Conservation (phyloP, 2,797 vertebrate genomes). For the Tadarida brasiliensis region DNA sequence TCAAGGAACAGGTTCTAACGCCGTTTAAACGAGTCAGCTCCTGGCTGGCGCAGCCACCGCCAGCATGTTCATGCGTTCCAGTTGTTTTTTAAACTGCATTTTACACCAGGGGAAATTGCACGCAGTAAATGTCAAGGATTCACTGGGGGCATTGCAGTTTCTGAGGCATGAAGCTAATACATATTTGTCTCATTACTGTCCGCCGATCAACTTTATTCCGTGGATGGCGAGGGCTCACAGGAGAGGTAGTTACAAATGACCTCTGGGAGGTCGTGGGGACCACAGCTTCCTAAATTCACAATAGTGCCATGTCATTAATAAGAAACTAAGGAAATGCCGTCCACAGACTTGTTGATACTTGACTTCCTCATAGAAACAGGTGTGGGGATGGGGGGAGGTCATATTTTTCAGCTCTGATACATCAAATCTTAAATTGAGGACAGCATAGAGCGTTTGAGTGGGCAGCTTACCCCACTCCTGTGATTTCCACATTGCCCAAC, state of each 20-base stretch:
- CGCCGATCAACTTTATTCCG: constrained; percentile 85
- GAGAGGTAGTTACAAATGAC: constrained; percentile 85
- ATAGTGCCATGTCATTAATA: constrained; percentile 75
- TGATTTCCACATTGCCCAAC: constrained; percentile 59
- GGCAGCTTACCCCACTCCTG: constrained; percentile 52
- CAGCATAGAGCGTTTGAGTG: constrained; percentile 7
- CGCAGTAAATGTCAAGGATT: constrained; percentile 89
- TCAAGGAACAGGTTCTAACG: constrained; percentile 64
- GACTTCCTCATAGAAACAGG: constrained; percentile 70
- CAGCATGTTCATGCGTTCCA: constrained; percentile 73
- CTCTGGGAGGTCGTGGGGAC: constrained; percentile 84
- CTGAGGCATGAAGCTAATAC: constrained; percentile 89
- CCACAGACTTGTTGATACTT: constrained; percentile 71
- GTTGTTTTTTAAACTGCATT: constrained; percentile 84
- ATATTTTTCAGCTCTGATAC: constrained; percentile 52
- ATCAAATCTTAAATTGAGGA: constrained; percentile 37
- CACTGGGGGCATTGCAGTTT: constrained; percentile 86
- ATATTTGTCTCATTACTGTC: constrained; percentile 90
- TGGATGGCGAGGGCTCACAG: constrained; percentile 79
- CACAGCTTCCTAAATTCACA: constrained; percentile 80
- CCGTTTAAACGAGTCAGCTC: constrained; percentile 74
- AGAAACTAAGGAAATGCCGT: constrained; percentile 75
- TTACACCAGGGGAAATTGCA: constrained; percentile 85
- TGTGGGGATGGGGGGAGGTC: neutral
- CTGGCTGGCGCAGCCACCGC: constrained; percentile 79